Conservation (phyloP, 2,888 invertebrate species). For the Ophion costatus region DNA sequence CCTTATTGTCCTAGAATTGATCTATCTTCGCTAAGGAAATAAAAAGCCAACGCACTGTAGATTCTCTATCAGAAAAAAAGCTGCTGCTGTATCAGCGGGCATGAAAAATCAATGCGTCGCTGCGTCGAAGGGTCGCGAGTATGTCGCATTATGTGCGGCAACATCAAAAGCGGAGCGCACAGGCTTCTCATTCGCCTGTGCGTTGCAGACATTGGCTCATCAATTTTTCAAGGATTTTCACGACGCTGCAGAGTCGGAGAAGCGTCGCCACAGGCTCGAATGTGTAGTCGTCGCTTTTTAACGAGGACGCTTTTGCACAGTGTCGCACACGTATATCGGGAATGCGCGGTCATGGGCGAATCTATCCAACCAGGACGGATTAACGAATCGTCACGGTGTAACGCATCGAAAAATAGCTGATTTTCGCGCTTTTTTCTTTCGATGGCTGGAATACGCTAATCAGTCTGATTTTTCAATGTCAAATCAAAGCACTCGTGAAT, state of each 20-base stretch:
- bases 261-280: neutral
- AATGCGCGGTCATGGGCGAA: neutral
- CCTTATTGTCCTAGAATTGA: too few species aligned
- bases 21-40: too few species aligned
- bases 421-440: too few species aligned
- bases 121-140: neutral
- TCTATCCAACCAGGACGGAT: constrained; percentile 18
- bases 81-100: too few species aligned
- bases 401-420: too few species aligned
- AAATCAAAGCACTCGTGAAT: too few species aligned
- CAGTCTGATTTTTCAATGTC: too few species aligned
- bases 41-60: too few species aligned
- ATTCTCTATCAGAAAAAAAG: too few species aligned
- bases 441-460: too few species aligned
- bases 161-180: neutral
- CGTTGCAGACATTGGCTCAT: constrained; percentile 7
- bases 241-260: neutral
- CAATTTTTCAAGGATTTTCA: constrained; percentile 7
- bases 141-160: neutral
- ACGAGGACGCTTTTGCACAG: neutral
- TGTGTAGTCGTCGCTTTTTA: neutral
- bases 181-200: neutral
- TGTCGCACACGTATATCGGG: neutral
- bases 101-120: too few species aligned
- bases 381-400: neutral